phyloP scores from a whole-genome alignment of 1,140 invertebrate species.

The Oscheius sp. region DNA sequence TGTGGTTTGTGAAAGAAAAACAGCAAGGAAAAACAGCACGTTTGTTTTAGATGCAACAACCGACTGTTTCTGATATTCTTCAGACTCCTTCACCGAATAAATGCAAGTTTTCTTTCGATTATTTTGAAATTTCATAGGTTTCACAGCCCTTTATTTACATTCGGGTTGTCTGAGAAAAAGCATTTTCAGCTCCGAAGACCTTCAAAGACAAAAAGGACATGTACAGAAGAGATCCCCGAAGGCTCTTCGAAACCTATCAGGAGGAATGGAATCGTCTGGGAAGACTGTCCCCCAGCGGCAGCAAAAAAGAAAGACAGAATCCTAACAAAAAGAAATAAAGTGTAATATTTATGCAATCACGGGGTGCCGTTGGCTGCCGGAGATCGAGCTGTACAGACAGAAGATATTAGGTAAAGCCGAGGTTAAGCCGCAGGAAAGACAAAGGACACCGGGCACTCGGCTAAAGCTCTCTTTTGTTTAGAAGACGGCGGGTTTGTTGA shows the following conservation, averaged over 20 bases:
- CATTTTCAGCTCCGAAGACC: slow-evolving; percentile 45
- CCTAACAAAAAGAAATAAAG: no score
- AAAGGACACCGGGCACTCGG: not conserved
- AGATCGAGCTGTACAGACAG: no score
- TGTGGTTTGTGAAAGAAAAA: not conserved
- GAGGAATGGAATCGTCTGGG: slow-evolving; percentile 48
- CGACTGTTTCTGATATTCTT: not conserved
- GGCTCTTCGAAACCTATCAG: slow-evolving; percentile 57
- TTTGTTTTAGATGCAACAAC: not conserved
- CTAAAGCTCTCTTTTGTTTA: slow-evolving; percentile 9
- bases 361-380: not conserved
- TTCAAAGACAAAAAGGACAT: slow-evolving; percentile 59
- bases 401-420: not conserved
- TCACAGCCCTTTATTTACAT: no score
- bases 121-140: no score
- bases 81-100: not conserved
- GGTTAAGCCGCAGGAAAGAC: slow-evolving; percentile 5
- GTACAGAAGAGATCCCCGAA: slow-evolving; percentile 54
- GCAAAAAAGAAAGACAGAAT: not conserved
- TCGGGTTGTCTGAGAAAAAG: no score
- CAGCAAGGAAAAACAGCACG: not conserved
- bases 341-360: not conserved
- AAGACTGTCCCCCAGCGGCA: slow-evolving; percentile 11
- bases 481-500: slow-evolving; percentile 20
- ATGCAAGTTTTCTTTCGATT: not conserved